A percentile compares a stretch with the other conserved stretches of the same genome.
phyloP scores from a whole-genome alignment of 2,888 invertebrate genomes.

The Euzophera pinguis region DNA sequence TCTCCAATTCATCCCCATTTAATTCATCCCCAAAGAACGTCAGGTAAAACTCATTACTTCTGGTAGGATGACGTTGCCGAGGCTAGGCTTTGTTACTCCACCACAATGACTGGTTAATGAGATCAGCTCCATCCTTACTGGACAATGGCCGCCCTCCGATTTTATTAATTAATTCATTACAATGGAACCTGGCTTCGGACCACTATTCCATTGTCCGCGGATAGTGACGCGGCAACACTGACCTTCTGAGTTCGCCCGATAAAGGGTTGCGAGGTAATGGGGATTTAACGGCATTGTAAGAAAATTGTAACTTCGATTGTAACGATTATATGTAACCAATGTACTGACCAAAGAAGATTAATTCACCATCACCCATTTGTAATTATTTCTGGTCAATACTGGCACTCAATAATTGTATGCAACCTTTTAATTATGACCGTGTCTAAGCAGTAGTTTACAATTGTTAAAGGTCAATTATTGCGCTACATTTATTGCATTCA shows the following conservation, averaged over 20 bases:
- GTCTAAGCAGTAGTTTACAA: too few relatives aligned
- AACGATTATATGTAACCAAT: too few relatives aligned
- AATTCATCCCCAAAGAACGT: background rate
- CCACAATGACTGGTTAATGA: conserved; percentile 78
- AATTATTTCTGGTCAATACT: too few relatives aligned
- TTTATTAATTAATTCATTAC: conserved; percentile 78
- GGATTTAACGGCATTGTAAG: too few relatives aligned
- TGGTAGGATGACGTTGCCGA: conserved; percentile 45
- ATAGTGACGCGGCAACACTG: conserved; percentile 64
- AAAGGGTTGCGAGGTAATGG: background rate
- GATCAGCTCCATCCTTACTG: conserved; percentile 73
- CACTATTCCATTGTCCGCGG: conserved; percentile 58
- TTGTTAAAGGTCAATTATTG: too few relatives aligned
- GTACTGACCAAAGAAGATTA: too few relatives aligned
- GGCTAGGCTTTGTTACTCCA: conserved; percentile 48
- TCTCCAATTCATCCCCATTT: background rate
- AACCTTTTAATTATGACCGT: too few relatives aligned
- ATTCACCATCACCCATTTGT: too few relatives aligned
- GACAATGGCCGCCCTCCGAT: conserved; percentile 71
- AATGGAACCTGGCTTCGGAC: conserved; percentile 56
- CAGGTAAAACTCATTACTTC: conserved; percentile 7
- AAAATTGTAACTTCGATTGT: too few relatives aligned
- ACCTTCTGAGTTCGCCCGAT: conserved; percentile 31
- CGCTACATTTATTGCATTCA: too few relatives aligned
- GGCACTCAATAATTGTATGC: too few relatives aligned